Evolutionary conservation across 2,113 vertebrate species (phyloP).

Genomic region (Capreolus pygargus): DNA sequence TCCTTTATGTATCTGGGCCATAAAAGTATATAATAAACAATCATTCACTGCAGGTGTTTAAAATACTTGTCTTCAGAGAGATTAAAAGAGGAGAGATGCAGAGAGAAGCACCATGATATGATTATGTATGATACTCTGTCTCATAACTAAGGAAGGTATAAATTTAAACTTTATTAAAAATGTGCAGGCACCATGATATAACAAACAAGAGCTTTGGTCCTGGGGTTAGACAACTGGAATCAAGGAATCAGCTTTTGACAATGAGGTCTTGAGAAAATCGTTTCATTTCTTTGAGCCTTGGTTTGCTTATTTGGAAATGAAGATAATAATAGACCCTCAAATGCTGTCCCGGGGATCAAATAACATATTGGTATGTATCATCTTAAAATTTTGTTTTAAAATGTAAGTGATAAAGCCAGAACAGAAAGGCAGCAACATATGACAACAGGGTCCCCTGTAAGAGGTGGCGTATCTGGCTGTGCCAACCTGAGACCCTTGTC

Average conservation of each 20-base stretch:
- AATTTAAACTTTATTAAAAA: background rate
- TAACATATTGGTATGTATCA: background rate
- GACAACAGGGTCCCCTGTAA: background rate
- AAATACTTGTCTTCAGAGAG: conserved; percentile 4
- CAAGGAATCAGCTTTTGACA: background rate
- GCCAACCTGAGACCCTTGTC: background rate
- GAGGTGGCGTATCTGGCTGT: background rate
- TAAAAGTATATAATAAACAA: conserved; percentile 28
- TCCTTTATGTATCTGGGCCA: background rate
- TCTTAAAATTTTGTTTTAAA: background rate
- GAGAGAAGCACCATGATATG: background rate
- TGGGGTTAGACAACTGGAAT: background rate
- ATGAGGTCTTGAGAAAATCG: background rate
- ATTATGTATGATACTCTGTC: background rate
- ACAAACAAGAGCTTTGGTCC: background rate
- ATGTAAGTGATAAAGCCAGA: background rate
- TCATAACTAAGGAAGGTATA: background rate
- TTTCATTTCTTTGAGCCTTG: background rate
- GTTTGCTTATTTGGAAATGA: conserved; percentile 16
- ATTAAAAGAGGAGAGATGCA: conserved; percentile 16
- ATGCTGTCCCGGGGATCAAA: background rate
- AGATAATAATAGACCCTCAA: background rate
- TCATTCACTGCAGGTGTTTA: conserved; percentile 42
- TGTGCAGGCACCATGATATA: background rate
- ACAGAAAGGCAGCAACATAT: background rate